Conservation (phyloP, 2,888 invertebrate species). For the Cryptocheilus praepositus region DNA sequence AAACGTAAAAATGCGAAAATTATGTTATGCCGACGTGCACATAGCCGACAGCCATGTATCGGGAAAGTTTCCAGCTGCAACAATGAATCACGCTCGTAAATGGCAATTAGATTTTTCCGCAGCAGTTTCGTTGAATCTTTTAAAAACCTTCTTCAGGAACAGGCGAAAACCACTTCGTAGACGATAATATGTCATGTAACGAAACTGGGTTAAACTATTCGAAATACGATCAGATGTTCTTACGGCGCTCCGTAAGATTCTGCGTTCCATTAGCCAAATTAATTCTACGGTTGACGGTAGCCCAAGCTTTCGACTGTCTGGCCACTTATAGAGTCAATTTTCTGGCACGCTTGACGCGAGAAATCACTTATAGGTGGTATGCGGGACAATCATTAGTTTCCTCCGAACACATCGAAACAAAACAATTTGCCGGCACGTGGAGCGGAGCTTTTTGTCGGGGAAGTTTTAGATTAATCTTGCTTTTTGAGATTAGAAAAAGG, state of each 20-base stretch:
- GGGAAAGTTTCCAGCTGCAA: neutral
- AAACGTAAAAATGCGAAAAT: neutral
- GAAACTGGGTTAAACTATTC: constrained; percentile 52
- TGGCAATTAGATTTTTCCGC: neutral
- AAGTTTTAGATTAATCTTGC: neutral
- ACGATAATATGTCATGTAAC: constrained; percentile 32
- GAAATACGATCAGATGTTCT: constrained; percentile 29
- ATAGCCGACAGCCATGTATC: no score
- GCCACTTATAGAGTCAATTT: no score
- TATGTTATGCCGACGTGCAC: no score
- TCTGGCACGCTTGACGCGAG: no score
- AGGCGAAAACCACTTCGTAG: constrained; percentile 30
- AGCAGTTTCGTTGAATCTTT: no score
- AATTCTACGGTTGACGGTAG: neutral
- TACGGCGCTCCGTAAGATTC: no score
- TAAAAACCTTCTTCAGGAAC: neutral
- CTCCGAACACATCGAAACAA: no score
- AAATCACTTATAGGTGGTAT: no score
- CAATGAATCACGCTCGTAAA: neutral
- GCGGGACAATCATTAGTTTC: no score
- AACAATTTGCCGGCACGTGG: no score
- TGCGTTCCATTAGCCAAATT: constrained; percentile 15
- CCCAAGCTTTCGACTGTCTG: no score
- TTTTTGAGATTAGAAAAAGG: no score
- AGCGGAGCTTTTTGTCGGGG: neutral